These are phyloP conservation scores for Otocyon megalotis DNA, from an alignment of 2,113 vertebrate genomes.

Conservation along the genomic window DNA sequence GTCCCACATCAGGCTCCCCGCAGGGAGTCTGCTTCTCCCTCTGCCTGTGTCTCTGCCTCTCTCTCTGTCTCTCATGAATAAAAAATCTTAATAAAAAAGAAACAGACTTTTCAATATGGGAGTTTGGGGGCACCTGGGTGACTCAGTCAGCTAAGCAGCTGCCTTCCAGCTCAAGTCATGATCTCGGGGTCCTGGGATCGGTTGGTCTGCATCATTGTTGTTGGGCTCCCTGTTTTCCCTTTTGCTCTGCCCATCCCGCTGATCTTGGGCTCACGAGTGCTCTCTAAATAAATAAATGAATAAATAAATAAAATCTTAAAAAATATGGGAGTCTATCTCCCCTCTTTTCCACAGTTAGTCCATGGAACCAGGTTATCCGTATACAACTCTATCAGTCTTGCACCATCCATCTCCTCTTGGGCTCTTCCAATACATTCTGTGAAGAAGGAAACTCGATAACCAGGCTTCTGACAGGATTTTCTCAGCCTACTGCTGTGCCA, in stretches of 20 bases:
- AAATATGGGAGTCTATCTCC: background rate
- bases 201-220: background rate
- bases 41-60: too few species aligned
- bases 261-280: background rate
- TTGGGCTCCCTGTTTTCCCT: background rate
- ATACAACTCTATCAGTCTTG: background rate
- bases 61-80: too few species aligned
- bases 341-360: background rate
- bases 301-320: background rate
- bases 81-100: background rate
- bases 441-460: background rate
- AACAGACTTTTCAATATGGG: background rate
- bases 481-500: background rate
- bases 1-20: too few species aligned
- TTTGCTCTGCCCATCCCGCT: background rate
- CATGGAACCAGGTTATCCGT: background rate
- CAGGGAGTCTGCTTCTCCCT: too few species aligned
- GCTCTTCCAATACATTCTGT: background rate
- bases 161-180: background rate
- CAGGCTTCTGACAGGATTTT: background rate
- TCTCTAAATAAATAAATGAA: background rate
- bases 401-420: background rate
- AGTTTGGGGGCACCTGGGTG: background rate
- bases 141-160: background rate
- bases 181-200: background rate